Percentiles rank a stretch among this genome's conserved stretches.
Conservation (phyloP, 64 coral and sea anemone species). For the Porites australiensis region DNA sequence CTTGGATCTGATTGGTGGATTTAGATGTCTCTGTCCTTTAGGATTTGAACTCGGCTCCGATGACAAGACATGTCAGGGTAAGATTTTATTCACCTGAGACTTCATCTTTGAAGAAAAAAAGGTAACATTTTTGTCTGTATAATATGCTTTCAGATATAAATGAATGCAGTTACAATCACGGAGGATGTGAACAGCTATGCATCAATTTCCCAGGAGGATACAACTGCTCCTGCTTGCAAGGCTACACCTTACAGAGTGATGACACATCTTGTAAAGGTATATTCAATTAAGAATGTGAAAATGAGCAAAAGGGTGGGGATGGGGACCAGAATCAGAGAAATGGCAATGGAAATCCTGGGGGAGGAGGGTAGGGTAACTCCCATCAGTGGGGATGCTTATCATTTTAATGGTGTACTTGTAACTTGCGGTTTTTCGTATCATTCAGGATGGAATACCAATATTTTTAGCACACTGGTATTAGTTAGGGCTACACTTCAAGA, state of each 20-base stretch:
- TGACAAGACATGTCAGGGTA: conserved; percentile 70
- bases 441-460: too few species aligned
- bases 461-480: too few species aligned
- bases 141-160: conserved; percentile 68
- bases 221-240: conserved; percentile 82
- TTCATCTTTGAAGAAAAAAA: not conserved
- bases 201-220: conserved; percentile 67
- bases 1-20: conserved; percentile 78
- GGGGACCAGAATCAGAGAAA: too few species aligned
- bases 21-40: conserved; percentile 64
- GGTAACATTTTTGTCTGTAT: not conserved
- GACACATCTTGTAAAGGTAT: conserved; percentile 65
- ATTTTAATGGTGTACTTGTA: too few species aligned
- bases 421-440: too few species aligned
- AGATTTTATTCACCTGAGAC: not conserved
- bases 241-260: conserved; percentile 65
- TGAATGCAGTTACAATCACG: conserved; percentile 80
- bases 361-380: too few species aligned
- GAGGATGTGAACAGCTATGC: conserved; percentile 76
- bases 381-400: too few species aligned
- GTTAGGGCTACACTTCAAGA: too few species aligned
- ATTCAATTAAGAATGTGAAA: not conserved
- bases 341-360: too few species aligned
- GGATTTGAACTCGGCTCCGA: conserved; percentile 79
- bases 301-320: too few species aligned